These are phyloP conservation scores for Sminthurides aquaticus DNA, from an alignment of 2,888 invertebrate species.

Conservation along the genomic window DNA sequence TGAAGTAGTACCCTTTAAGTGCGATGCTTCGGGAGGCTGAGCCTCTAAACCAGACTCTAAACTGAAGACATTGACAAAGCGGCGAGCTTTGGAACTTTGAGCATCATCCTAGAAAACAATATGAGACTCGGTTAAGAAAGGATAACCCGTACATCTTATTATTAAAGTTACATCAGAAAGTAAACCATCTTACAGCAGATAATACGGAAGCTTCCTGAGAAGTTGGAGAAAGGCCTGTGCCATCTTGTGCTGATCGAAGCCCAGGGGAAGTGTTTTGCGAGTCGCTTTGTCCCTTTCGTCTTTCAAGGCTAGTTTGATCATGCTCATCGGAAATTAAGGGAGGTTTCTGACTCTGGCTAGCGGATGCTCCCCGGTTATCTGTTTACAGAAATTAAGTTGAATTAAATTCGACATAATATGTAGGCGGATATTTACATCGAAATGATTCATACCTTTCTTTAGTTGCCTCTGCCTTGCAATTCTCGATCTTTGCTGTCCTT, in stretches of 20 bases:
- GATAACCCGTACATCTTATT: not conserved
- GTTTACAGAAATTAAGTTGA: too few relatives aligned
- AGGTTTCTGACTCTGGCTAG: conserved; percentile 19
- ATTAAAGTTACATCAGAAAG: too few relatives aligned
- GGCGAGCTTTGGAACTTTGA: conserved; percentile 12
- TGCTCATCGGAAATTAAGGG: conserved; percentile 20
- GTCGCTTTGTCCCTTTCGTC: not conserved
- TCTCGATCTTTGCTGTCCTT: not conserved
- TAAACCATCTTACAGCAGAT: conserved; percentile 32
- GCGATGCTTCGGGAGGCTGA: conserved; percentile 24
- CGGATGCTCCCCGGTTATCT: conserved; percentile 27
- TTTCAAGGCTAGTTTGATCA: not conserved
- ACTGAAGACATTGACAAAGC: conserved; percentile 37
- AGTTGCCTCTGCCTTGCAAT: conserved; percentile 32
- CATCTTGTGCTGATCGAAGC: not conserved
- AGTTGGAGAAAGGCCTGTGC: conserved; percentile 33
- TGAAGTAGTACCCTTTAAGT: conserved; percentile 53
- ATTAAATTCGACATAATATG: too few relatives aligned
- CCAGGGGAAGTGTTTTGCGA: not conserved
- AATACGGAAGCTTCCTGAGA: conserved; percentile 40
- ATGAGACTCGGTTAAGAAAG: not conserved
- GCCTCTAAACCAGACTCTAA: conserved; percentile 40
- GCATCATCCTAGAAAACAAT: conserved; percentile 17
- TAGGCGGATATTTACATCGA: too few relatives aligned
- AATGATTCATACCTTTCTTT: not conserved